Evolutionary conservation across 2,797 vertebrate species (phyloP), one percentile per base, ranked within the genome.

Genomic region (Hydrophis major): DNA sequence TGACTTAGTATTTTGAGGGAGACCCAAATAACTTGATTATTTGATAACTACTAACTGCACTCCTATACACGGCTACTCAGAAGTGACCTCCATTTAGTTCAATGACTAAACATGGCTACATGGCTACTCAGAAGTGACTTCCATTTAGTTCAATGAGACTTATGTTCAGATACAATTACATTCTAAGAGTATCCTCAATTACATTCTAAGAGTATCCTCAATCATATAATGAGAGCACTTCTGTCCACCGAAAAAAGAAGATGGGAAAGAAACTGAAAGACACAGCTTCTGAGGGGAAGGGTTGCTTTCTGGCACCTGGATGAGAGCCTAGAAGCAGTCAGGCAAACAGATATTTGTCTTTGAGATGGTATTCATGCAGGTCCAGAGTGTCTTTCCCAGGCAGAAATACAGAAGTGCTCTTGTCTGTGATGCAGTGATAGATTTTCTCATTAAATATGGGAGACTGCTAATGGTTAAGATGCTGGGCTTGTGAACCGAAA

Each of bases 1-100:
- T 37, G 22, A 92, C 93, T 94, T 53, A 94, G 90, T 50, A 92
- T 2, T 27, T 94, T 86, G 28, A 60, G 56, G 56, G 22, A 12
- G 55, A 89, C 66, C 42, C 60, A 42, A 66, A 59, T n/a, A 18
- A 37, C 25, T 16, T 28, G 55, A 55, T 53, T 89, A 28, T 22
- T 32, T 83, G 32, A 7, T 55, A 86, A 25, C n/a, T 86, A 37
- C 47, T 32, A 89, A 66, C 4, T 18, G 13, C 10, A 3, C 1
- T 57, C 53, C 32, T 83, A 83, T 78, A 47, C 13, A 13, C 60
- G 56, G 47, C 16, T 86, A 60, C 8, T 83, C 32, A 47, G 55
- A 47, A 11, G 90, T 59, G 42, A 91, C 20, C 2, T 57, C 25
- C 69, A 91, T 78, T 57, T 42, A 91, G 16, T 90, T 55, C 61